phyloP scores from a whole-genome alignment of 2,113 vertebrate genomes.

The Myrmecobius fasciatus region DNA sequence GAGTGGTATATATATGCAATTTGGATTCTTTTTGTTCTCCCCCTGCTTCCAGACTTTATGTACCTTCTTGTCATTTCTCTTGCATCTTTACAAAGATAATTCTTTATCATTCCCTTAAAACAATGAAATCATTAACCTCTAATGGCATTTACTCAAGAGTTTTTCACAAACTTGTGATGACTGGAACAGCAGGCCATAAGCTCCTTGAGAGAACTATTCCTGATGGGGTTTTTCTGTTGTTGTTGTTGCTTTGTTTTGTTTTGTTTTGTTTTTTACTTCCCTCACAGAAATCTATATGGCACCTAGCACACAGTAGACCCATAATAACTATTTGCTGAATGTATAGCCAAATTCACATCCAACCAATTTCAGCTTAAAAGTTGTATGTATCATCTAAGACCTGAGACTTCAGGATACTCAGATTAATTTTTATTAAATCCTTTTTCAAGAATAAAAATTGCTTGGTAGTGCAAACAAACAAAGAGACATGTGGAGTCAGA shows the following conservation, averaged over 20 bases:
- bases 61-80: not conserved
- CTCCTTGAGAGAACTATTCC: not conserved
- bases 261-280: not conserved
- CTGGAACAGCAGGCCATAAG: not conserved
- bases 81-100: not conserved
- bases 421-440: slow-evolving; percentile 35
- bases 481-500: not conserved
- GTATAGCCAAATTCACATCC: not conserved
- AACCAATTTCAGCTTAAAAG: not conserved
- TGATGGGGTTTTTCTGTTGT: not conserved
- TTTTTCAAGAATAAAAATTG: not conserved
- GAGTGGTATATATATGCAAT: not conserved
- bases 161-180: not conserved
- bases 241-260: no score
- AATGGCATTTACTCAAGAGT: not conserved
- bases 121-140: not conserved
- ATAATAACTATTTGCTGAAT: not conserved
- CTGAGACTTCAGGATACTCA: not conserved
- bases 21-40: not conserved
- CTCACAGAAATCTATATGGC: not conserved
- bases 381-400: not conserved
- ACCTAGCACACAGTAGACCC: not conserved
- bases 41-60: not conserved
- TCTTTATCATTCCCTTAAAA: slow-evolving; percentile 17
- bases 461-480: not conserved